Evolutionary conservation across 2,113 vertebrate genomes (phyloP), one percentile per base, ranked within the genome.

Genomic region (Mormyrus lacerda): DNA sequence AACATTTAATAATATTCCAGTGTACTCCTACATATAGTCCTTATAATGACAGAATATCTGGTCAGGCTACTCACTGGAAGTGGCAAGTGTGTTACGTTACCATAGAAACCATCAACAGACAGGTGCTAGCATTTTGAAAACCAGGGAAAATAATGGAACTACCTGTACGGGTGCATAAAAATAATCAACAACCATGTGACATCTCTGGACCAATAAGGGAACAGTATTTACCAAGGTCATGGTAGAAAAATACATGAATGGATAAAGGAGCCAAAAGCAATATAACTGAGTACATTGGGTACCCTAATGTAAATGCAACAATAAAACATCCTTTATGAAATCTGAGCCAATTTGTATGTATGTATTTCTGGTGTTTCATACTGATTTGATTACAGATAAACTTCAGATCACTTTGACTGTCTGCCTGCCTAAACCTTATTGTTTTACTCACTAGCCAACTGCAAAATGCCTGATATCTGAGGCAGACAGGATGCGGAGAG

Each of bases 321-420:
- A 13, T 69, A 84, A 84, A 85, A 85, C 10, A 85, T 85, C n/a
- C 24, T 85, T 85, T 85, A 85, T 85, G 45, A 50, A 48, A 48
- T 85, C 17, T 85, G 19, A 10, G 42, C n/a, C 83, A 85, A 31
- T 47, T 85, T 50, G 11, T 27, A 48, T 85, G 4, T 24, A 85
- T 48, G 47, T 48, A 85, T 48, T 47, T 47, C 11, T 50, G 2
- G 45, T 27, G 45, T 85, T 85, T 50, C 44, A 42, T 42, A 42
- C 31, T 31, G 73, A 79, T 79, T 79, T 17, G 7, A 79, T 42
- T 79, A 79, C 73, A 79, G 73, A 79, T 79, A 69, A 69, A 69
- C 61, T 69, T 69, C 61, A 69, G 61, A 69, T 69, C 61, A 69
- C 61, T 69, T 69, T 79, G 11, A 79, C 35, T 3, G 35, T 19